phyloP scores from a whole-genome alignment of 92 coral and sea anemone genomes.

The Diadumene lineata region DNA sequence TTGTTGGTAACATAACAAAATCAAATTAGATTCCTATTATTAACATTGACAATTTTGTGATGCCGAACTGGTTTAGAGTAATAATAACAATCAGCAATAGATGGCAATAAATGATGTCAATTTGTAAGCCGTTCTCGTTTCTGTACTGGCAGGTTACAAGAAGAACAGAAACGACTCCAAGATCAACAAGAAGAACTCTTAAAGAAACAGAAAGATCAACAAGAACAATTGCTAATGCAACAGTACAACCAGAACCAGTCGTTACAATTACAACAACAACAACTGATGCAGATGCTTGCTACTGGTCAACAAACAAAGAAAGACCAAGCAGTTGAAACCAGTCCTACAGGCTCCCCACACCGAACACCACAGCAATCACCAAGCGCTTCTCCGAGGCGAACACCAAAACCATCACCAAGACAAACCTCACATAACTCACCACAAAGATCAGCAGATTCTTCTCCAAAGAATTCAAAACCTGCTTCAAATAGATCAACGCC shows the following conservation, averaged over 20 bases:
- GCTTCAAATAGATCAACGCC: conserved; percentile 57
- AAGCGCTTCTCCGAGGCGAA: conserved; percentile 57
- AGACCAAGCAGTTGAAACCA: conserved; percentile 45
- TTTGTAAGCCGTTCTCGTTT: too few relatives aligned
- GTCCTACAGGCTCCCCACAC: conserved; percentile 19
- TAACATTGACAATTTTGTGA: too few relatives aligned
- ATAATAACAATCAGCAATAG: too few relatives aligned
- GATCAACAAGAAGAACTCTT: conserved; percentile 89
- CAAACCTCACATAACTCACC: conserved; percentile 29
- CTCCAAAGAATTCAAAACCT: conserved; percentile 39
- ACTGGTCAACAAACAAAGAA: conserved; percentile 45
- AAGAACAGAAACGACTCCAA: conserved; percentile 82
- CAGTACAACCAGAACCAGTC: conserved; percentile 82
- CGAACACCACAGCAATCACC: conserved; percentile 42
- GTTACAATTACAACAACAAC: conserved; percentile 81
- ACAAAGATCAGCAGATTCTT: conserved; percentile 23
- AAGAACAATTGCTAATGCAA: conserved; percentile 87
- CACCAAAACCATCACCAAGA: conserved; percentile 40
- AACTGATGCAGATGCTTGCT: conserved; percentile 72
- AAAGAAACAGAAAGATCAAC: conserved; percentile 80
- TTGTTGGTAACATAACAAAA: too few relatives aligned
- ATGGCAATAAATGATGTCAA: too few relatives aligned
- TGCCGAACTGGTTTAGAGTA: too few relatives aligned
- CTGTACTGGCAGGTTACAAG: conserved; percentile 70
- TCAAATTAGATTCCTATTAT: too few relatives aligned